A percentile compares a stretch with the other conserved stretches of the same genome.
Evolutionary conservation across 2,113 vertebrate genomes (phyloP).

Genomic region (Hippolais icterina): DNA sequence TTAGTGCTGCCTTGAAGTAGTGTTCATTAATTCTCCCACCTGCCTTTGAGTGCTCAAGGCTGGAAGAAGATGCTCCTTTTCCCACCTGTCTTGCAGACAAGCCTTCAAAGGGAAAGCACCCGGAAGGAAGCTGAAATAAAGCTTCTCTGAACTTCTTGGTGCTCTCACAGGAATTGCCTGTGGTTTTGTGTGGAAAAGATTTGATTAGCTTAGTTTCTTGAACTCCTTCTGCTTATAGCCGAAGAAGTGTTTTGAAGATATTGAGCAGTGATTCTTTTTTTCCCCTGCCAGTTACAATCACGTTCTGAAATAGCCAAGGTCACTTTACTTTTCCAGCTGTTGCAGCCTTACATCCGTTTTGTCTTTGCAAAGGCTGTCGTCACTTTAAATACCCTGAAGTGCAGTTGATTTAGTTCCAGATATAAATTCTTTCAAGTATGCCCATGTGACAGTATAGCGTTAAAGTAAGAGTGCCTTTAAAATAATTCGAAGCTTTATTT

Average conservation of each 20-base stretch:
- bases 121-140: not conserved
- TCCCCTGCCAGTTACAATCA: not conserved
- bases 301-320: accelerated
- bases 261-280: not conserved
- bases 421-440: not conserved
- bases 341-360: not conserved
- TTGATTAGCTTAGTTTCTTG: not conserved
- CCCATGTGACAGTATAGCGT: not conserved
- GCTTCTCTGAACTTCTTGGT: not conserved
- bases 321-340: not conserved
- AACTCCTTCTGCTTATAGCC: not conserved
- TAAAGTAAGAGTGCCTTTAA: not conserved
- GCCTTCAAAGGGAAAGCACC: not conserved
- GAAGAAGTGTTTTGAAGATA: not conserved
- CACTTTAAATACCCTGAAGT: not conserved
- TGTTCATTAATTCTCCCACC: not conserved
- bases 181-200: not conserved
- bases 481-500: not conserved
- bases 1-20: not conserved
- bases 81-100: accelerated
- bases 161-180: not conserved
- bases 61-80: not conserved
- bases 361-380: not conserved
- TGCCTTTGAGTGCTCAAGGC: not conserved
- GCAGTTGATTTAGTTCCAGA: not conserved